These are phyloP conservation scores for Lasiurus borealis DNA, from an alignment of 2,113 vertebrate species.

Conservation along the genomic window DNA sequence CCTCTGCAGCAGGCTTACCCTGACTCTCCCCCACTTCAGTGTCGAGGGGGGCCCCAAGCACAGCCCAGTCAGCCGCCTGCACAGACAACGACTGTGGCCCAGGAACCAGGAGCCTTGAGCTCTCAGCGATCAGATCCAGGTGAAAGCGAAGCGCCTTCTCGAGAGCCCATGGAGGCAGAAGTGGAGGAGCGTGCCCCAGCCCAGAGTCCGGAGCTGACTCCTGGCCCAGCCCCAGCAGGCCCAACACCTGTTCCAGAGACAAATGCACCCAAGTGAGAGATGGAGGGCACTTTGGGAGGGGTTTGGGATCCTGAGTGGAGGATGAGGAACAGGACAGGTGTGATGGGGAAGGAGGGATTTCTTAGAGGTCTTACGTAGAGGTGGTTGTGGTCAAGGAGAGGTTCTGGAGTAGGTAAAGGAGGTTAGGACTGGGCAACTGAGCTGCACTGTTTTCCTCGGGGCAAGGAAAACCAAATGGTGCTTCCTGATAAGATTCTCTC, in stretches of 20 bases:
- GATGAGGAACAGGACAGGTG: background rate
- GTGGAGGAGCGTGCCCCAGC: slow-evolving; percentile 74
- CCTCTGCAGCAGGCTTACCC: background rate
- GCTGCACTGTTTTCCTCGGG: background rate
- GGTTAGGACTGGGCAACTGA: background rate
- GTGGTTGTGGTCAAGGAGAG: background rate
- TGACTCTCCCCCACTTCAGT: slow-evolving; percentile 60
- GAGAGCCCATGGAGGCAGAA: slow-evolving; percentile 84
- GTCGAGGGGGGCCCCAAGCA: slow-evolving; percentile 69
- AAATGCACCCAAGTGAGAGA: slow-evolving; percentile 82
- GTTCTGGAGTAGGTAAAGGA: background rate
- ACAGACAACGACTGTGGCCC: slow-evolving; percentile 26
- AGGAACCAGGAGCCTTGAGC: slow-evolving; percentile 65
- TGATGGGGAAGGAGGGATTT: background rate
- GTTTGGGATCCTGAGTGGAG: background rate
- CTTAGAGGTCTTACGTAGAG: background rate
- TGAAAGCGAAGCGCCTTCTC: slow-evolving; percentile 60
- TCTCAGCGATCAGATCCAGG: slow-evolving; percentile 66
- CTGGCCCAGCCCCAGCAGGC: slow-evolving; percentile 69
- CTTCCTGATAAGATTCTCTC: background rate
- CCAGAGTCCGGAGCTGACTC: slow-evolving; percentile 70
- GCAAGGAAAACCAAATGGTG: background rate
- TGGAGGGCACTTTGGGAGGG: background rate
- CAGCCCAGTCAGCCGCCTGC: slow-evolving; percentile 64
- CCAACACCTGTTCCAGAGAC: slow-evolving; percentile 73